phyloP scores from a whole-genome alignment of 2,888 invertebrate genomes.

The Cataglyphis albicans region DNA sequence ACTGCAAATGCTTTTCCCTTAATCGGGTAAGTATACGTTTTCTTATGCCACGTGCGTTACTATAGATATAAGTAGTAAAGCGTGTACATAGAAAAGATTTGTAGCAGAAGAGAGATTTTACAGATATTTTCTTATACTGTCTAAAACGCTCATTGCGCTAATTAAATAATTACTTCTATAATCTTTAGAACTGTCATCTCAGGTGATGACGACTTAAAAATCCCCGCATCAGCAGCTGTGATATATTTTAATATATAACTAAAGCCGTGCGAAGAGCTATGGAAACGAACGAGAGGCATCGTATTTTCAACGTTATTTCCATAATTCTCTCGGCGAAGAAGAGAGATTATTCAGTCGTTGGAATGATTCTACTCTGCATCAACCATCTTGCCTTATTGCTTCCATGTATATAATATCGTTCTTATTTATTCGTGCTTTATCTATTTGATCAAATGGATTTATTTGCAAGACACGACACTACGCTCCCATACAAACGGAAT shows the following conservation, averaged over 20 bases:
- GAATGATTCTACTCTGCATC: neutral
- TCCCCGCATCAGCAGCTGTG: constrained; percentile 46
- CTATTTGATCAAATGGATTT: neutral
- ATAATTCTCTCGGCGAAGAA: neutral
- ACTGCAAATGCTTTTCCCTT: constrained; percentile 75
- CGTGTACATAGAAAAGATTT: neutral
- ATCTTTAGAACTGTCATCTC: constrained; percentile 4
- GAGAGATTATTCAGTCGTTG: neutral
- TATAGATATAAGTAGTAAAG: no score
- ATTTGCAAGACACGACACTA: neutral
- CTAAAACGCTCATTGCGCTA: neutral
- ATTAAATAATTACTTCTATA: neutral
- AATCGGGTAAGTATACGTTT: constrained; percentile 65
- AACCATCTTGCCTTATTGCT: neutral
- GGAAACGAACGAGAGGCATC: neutral
- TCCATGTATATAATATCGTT: neutral
- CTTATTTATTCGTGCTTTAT: constrained; percentile 1
- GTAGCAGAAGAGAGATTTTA: neutral
- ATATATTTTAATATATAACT: neutral
- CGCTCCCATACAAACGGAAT: neutral
- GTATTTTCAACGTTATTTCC: neutral
- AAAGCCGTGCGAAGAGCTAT: neutral
- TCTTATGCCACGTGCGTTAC: neutral
- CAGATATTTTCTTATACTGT: neutral
- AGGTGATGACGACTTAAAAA: neutral